Conservation (phyloP, 2,888 invertebrate species). For the Steinernema scapterisci region DNA sequence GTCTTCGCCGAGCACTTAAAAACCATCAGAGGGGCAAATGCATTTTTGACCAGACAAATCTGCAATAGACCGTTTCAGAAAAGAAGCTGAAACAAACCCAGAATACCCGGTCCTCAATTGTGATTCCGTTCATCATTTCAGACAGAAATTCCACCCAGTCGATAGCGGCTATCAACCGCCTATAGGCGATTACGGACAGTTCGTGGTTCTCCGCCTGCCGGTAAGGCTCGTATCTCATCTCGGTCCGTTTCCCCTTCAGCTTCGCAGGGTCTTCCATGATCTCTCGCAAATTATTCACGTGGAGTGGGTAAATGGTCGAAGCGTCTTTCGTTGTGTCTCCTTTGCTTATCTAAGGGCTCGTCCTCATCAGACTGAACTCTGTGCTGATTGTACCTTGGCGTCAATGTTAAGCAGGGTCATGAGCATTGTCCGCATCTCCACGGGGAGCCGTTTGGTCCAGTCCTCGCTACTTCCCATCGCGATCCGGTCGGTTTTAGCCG, state of each 20-base stretch:
- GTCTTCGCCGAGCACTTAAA: constrained; percentile 59
- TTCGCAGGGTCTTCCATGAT: constrained; percentile 55
- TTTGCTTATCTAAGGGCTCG: constrained; percentile 43
- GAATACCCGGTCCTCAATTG: constrained; percentile 53
- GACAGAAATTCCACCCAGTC: constrained; percentile 63
- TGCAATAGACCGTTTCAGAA: constrained; percentile 27
- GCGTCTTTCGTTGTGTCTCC: constrained; percentile 61
- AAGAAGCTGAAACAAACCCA: not conserved
- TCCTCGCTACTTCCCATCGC: constrained; percentile 45
- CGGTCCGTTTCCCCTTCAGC: constrained; percentile 59
- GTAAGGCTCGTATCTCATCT: constrained; percentile 63
- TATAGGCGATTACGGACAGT: constrained; percentile 58
- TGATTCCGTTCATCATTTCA: constrained; percentile 53
- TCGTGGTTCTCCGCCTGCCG: constrained; percentile 63
- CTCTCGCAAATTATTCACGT: constrained; percentile 56
- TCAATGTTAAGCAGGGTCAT: constrained; percentile 64
- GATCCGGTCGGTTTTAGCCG: constrained; percentile 3
- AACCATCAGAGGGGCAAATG: constrained; percentile 57
- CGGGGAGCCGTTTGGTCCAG: constrained; percentile 57
- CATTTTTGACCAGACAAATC: constrained; percentile 54
- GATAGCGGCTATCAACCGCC: constrained; percentile 63
- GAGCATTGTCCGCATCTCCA: constrained; percentile 61
- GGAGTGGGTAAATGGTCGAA: constrained; percentile 58
- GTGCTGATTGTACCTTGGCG: constrained; percentile 47
- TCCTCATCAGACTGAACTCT: not conserved